Evolutionary conservation across 2,797 vertebrate genomes (phyloP), one percentile per base, ranked within the genome.

Genomic region (Clarias laeviceps): DNA sequence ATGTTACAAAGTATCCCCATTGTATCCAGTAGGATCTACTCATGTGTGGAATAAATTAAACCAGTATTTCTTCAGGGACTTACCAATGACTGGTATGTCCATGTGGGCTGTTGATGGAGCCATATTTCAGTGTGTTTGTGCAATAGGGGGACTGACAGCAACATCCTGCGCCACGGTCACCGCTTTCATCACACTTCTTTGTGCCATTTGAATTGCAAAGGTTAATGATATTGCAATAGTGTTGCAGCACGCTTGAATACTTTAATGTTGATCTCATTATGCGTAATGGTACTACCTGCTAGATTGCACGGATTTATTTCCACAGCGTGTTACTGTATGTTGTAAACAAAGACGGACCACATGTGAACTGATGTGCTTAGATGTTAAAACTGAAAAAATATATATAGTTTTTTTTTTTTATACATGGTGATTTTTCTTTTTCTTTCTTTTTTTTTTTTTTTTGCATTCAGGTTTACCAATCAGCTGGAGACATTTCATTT

Each of bases 161-260:
- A 97, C 97, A 95, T 96, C 96, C 93, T 94, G 95, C 96, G 95
- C 95, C 93, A 93, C 96, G 97, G 97, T 99, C 97, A 97, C 93
- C 95, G 95, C 96, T 92, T 97, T 95, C 92, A 94, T 96, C 95
- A 96, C 94, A 89, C 93, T 95, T 92, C 91, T 92, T 90, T 94
- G 93, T 94, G 90, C 95, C 94, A 97, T 95, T 95, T 96, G 95
- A 97, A 97, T 97, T 96, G 96, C 97, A 97, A 97, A 99, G 98
- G 97, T 99, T 99, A 99, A 98, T 99, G 97, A 96, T 97, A 96
- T 97, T 97, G 97, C 97, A 89, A 87, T 90, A 85, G 92, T 92
- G 85, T 91, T 85, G 92, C 93, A 88, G 91, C 90, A 84, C 86
- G 11, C 91, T 90, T 87, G 76, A 91, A 89, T 88, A 91, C 93